Base-by-base conservation (phyloP, 2,113 vertebrate genomes). In the Cisticola juncidis region DNA sequence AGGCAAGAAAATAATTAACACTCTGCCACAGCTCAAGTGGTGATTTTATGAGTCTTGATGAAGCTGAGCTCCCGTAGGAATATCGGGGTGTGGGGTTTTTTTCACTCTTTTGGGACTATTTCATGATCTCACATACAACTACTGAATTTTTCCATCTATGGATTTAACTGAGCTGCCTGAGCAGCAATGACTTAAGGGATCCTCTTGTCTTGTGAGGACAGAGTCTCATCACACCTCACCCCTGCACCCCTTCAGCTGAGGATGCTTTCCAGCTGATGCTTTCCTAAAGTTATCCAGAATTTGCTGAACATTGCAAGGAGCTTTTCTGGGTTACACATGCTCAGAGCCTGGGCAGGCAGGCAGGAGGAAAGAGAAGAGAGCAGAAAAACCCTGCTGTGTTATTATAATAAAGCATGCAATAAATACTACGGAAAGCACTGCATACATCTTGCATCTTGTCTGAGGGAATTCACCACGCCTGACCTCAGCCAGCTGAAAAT, bases 1-100 rank as follows among this genome's bases (percentile, higher is more conserved):
- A 81, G 81, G 78, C 81, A 80, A 62, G 61, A 47, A 71, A 79
- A 90, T 80, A 93, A 93, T 95, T 90, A 90, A 83, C 86, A 47
- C 58, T 57, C 64, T 35, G 76, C 62, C 61, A 40, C n/a, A 31
- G 82, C 82, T 81, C 35, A 18, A 73, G 54, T 25, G 48, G 62
- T 77, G 90, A 53, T 68, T 93, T 90, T 72, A 54, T 28, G 90
- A 76, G 50, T 22, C 61, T 60, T 85, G 85, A 70, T 79, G 78
- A 72, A 92, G 57, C 78, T 1, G 0, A 89, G 61, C 57, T 92
- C 84, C 77, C 13, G 1, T 0, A 38, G 70, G 50, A 72, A 4
- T 20, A 56, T 48, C 31, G 26, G 53, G 6, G 31, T 7, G 54
- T 57, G 54, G 2, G 45, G 2, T 9, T 61, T 47, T 56, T 62